These are phyloP conservation scores for Philaethria dido DNA, from an alignment of 2,888 invertebrate genomes.

Conservation along the genomic window DNA sequence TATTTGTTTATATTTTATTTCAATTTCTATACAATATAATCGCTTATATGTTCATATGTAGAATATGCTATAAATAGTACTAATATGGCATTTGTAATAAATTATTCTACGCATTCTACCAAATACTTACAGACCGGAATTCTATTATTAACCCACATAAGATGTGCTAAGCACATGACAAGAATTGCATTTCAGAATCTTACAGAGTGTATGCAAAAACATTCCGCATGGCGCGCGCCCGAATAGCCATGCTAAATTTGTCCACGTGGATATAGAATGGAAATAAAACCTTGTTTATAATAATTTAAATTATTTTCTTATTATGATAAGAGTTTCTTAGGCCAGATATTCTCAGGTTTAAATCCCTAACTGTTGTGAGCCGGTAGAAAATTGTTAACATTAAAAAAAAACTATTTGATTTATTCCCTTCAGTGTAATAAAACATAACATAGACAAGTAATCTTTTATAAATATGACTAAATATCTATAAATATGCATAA, in stretches of 20 bases:
- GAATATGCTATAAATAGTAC: not conserved
- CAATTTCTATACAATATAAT: too few relatives aligned
- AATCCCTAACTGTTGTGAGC: too few relatives aligned
- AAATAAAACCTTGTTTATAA: conserved; percentile 39
- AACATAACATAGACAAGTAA: too few relatives aligned
- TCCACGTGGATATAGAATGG: conserved; percentile 41
- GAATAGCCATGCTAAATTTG: conserved; percentile 52
- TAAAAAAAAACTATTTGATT: too few relatives aligned
- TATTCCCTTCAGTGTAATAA: too few relatives aligned
- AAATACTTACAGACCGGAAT: conserved; percentile 21
- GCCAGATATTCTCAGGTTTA: too few relatives aligned
- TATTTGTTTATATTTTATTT: not conserved
- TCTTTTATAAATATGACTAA: too few relatives aligned
- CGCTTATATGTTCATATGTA: too few relatives aligned
- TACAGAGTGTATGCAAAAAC: conserved; percentile 43
- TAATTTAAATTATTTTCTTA: not conserved
- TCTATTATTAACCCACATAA: conserved; percentile 36
- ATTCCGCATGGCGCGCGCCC: conserved; percentile 47
- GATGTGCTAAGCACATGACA: conserved; percentile 40
- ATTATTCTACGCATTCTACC: not conserved
- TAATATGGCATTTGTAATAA: not conserved
- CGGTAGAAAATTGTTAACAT: too few relatives aligned
- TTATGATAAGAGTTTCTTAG: not conserved
- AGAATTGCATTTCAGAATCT: conserved; percentile 39
- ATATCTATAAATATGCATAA: too few relatives aligned